Evolutionary conservation across 2,797 vertebrate species (phyloP).

Genomic region (Hirundo rustica): DNA sequence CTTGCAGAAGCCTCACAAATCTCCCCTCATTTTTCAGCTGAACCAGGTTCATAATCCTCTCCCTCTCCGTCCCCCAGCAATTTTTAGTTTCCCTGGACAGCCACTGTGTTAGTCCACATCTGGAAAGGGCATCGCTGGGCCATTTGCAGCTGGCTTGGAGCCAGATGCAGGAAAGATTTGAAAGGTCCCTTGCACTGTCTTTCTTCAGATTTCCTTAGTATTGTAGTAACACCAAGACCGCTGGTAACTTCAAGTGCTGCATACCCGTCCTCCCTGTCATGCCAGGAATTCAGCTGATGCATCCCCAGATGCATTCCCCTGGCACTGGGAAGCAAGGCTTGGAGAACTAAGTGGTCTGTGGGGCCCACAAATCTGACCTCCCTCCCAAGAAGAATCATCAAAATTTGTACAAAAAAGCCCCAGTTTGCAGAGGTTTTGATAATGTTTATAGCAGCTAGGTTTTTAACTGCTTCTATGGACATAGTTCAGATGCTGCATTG

Average conservation of each 20-base stretch:
- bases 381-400: background rate
- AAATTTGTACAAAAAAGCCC: background rate
- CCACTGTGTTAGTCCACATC: background rate
- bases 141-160: background rate
- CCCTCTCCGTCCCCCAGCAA: background rate
- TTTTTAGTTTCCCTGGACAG: background rate
- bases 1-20: background rate
- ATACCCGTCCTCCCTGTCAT: accelerated
- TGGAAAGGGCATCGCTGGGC: conserved; percentile 16
- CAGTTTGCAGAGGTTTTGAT: background rate
- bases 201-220: background rate
- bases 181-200: background rate
- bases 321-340: background rate
- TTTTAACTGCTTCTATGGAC: background rate
- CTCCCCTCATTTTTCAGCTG: background rate
- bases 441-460: background rate
- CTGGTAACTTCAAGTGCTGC: background rate
- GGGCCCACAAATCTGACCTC: background rate
- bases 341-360: background rate
- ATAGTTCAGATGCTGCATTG: background rate
- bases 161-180: background rate
- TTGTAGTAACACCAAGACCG: accelerated
- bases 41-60: background rate
- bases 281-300: accelerated
- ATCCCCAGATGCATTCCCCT: background rate